phyloP scores from a whole-genome alignment of 2,113 vertebrate genomes.

The Passer domesticus region DNA sequence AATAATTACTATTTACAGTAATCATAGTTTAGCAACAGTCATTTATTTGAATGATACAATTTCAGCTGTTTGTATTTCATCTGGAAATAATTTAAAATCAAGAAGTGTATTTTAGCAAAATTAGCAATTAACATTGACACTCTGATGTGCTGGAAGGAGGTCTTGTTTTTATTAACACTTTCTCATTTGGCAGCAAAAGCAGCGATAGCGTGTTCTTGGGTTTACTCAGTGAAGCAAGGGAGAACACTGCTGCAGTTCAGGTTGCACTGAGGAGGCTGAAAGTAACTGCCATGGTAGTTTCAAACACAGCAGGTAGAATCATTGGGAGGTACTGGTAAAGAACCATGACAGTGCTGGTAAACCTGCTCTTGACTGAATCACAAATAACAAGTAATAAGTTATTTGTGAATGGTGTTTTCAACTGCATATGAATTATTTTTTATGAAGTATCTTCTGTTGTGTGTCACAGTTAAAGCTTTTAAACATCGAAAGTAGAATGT shows the following conservation, averaged over 20 bases:
- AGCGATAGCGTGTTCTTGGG: not conserved
- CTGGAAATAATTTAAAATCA: not conserved
- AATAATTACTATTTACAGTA: not conserved
- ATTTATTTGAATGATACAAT: not conserved
- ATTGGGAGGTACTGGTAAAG: not conserved
- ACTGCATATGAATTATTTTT: not conserved
- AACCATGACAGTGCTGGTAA: not conserved
- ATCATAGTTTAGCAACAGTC: not conserved
- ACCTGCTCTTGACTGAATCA: not conserved
- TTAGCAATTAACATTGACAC: not conserved
- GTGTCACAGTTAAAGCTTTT: not conserved
- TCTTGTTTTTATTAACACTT: slow-evolving; percentile 30
- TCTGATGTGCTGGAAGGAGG: not conserved
- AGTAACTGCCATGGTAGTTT: not conserved
- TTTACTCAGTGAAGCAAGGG: slow-evolving; percentile 39
- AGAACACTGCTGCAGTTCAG: not conserved
- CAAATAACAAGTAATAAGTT: not conserved
- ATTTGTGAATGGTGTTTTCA: not conserved
- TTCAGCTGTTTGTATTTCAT: not conserved
- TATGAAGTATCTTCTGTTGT: not conserved
- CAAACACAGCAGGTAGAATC: not conserved
- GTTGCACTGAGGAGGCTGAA: not conserved
- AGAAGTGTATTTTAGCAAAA: not conserved
- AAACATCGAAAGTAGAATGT: not conserved
- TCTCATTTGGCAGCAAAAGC: not conserved